phyloP scores from a whole-genome alignment of 2,797 vertebrate genomes.

The Pyrocephalus nanus region DNA sequence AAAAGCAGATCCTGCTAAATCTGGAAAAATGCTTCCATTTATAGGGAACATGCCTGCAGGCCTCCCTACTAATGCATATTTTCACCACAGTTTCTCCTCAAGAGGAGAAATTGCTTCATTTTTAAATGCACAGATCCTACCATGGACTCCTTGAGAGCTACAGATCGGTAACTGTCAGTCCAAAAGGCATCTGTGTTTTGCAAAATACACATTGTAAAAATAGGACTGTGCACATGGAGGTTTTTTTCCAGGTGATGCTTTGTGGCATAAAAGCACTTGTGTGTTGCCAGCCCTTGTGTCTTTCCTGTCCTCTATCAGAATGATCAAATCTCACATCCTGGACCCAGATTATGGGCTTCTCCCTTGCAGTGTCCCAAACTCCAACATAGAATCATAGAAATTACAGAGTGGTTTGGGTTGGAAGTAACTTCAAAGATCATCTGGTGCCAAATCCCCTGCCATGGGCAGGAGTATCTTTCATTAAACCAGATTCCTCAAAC shows the following conservation, averaged over 20 bases:
- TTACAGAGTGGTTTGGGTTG: background rate
- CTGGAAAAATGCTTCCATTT: background rate
- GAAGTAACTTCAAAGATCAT: background rate
- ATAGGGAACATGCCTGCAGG: background rate
- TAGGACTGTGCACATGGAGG: background rate
- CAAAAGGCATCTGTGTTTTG: background rate
- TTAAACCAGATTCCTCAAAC: background rate
- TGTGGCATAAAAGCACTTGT: background rate
- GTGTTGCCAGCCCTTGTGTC: background rate
- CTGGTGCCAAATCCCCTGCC: background rate
- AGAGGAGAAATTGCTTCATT: background rate
- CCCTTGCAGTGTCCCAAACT: accelerated
- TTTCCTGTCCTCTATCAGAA: background rate
- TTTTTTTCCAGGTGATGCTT: background rate
- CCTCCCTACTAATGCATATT: background rate
- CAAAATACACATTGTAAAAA: background rate
- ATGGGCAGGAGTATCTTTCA: background rate
- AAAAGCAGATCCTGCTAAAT: background rate
- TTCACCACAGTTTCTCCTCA: background rate
- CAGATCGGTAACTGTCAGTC: background rate
- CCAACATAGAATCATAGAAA: background rate
- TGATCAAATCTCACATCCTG: background rate
- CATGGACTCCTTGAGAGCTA: background rate
- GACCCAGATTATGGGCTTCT: background rate
- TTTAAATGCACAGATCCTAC: background rate